A percentile compares a stretch with the other conserved stretches of the same genome.
These are phyloP conservation scores for Eupithecia vulgata DNA, from an alignment of 2,888 invertebrate genomes.

Conservation along the genomic window DNA sequence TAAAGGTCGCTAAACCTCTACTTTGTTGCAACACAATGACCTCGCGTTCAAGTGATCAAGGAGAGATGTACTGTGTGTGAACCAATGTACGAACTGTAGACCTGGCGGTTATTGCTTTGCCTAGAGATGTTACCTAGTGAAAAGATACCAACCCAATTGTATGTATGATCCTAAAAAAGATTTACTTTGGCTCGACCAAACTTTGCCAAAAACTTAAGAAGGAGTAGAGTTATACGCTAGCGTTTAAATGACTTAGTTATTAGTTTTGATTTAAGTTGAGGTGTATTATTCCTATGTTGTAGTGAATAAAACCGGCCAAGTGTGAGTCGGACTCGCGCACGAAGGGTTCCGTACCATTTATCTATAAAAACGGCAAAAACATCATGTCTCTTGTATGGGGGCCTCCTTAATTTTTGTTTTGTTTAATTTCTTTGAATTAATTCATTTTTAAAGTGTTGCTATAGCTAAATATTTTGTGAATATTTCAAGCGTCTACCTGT, in stretches of 20 bases:
- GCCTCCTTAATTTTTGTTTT: too few species aligned
- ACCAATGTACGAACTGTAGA: background rate
- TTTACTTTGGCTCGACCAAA: background rate
- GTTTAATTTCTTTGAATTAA: too few species aligned
- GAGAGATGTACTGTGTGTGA: conserved; percentile 53
- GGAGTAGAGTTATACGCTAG: background rate
- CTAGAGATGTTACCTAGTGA: background rate
- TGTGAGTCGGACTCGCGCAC: too few species aligned
- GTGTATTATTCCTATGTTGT: background rate
- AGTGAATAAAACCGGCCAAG: too few species aligned
- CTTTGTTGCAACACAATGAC: conserved; percentile 89
- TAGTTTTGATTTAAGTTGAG: background rate
- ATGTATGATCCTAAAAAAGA: background rate
- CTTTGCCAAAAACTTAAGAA: conserved; percentile 2
- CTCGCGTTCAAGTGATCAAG: conserved; percentile 50
- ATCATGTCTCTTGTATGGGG: too few species aligned
- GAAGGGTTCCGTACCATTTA: too few species aligned
- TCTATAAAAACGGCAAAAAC: too few species aligned
- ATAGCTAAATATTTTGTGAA: too few species aligned
- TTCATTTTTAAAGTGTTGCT: too few species aligned
- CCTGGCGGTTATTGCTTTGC: background rate
- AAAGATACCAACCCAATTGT: background rate
- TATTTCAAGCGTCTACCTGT: too few species aligned
- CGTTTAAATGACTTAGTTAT: background rate
- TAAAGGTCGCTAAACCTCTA: conserved; percentile 85